Evolutionary conservation across 2,888 invertebrate genomes (phyloP).

Genomic region (Podabrus alpinus): DNA sequence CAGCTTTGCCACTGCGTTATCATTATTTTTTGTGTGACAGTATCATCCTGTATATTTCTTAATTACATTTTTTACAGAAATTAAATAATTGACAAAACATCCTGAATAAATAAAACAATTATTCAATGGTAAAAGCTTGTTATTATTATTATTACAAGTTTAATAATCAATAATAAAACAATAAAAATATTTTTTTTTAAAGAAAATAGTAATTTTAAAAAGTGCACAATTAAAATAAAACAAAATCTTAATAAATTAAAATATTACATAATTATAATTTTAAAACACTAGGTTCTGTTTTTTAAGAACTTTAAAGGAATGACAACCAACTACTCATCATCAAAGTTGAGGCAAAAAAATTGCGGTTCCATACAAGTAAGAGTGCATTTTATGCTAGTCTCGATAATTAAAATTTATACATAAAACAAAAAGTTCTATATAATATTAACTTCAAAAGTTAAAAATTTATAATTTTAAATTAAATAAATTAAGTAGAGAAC

Average conservation of each 20-base stretch:
- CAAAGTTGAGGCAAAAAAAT: background rate
- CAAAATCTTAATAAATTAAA: background rate
- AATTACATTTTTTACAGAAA: background rate
- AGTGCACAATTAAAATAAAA: background rate
- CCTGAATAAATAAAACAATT: background rate
- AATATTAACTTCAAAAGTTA: no score
- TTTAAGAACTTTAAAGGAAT: constrained; percentile 22
- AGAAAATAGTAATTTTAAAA: background rate
- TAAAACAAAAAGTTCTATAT: no score
- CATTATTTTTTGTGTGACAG: no score
- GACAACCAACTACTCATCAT: constrained; percentile 6
- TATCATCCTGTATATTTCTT: no score
- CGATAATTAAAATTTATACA: background rate
- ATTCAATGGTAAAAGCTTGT: background rate
- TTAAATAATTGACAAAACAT: background rate
- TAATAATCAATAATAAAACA: constrained; percentile 1
- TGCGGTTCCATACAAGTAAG: background rate
- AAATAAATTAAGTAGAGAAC: background rate
- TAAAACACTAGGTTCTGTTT: constrained; percentile 19
- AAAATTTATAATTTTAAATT: no score
- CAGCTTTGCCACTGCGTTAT: no score
- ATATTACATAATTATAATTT: background rate
- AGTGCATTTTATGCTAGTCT: background rate
- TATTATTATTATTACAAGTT: background rate
- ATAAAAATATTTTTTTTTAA: background rate